Percentiles rank a stretch among this genome's conserved stretches.
Evolutionary conservation across 1,140 invertebrate genomes (phyloP).

Genomic region (Pentalonia nigronervosa): DNA sequence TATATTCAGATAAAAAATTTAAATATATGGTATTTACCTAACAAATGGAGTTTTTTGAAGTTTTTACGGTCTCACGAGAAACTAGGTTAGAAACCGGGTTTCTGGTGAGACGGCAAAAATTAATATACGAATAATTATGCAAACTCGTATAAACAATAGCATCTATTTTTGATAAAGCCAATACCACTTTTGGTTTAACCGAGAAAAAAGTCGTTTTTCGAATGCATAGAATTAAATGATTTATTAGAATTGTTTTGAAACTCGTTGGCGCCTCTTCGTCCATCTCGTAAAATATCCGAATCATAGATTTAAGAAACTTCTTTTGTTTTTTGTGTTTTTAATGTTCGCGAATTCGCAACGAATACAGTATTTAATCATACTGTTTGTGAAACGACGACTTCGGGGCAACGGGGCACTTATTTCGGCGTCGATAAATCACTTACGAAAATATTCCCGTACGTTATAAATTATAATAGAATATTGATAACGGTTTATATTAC

Average conservation of each 20-base stretch:
- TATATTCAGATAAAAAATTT: no score
- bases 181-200: background rate
- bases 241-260: background rate
- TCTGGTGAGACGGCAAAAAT: background rate
- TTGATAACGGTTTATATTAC: no score
- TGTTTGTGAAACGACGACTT: background rate
- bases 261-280: background rate
- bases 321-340: background rate
- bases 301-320: background rate
- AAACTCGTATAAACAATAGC: background rate
- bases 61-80: background rate
- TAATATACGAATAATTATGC: background rate
- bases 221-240: background rate
- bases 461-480: background rate
- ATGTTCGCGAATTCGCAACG: background rate
- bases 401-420: background rate
- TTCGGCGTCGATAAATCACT: background rate
- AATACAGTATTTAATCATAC: background rate
- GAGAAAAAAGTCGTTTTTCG: background rate
- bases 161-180: background rate
- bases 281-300: background rate
- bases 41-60: background rate
- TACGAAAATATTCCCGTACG: background rate
- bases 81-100: background rate
- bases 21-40: no score